Percentiles rank a stretch among this genome's conserved stretches.
phyloP scores from a whole-genome alignment of 2,113 vertebrate genomes.

The Danio rerio region GRCz12tu NC_133186.1:35216001-35216500 shows the following conservation, averaged over 20 bases:
- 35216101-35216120: constrained; percentile 7
- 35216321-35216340: background rate
- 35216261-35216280: background rate
- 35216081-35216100: constrained; percentile 18
- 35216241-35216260: background rate
- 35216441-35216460: background rate
- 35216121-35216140: constrained; percentile 8
- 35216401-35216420: background rate
- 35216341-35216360: background rate
- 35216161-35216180: constrained; percentile 7
- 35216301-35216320: background rate
- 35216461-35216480: background rate
- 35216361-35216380: background rate
- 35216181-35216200: background rate
- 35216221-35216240: background rate
- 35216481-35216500: background rate
- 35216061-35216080: constrained; percentile 2
- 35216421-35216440: background rate
- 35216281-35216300: constrained; percentile 11
- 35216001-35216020: background rate
- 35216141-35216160: constrained; percentile 29
- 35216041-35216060: background rate
- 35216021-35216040: background rate
- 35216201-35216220: constrained; percentile 20
- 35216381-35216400: background rate